Evolutionary conservation across 2,113 vertebrate genomes (phyloP), one percentile per base, ranked within the genome.

Genomic region (Lontra canadensis): DNA sequence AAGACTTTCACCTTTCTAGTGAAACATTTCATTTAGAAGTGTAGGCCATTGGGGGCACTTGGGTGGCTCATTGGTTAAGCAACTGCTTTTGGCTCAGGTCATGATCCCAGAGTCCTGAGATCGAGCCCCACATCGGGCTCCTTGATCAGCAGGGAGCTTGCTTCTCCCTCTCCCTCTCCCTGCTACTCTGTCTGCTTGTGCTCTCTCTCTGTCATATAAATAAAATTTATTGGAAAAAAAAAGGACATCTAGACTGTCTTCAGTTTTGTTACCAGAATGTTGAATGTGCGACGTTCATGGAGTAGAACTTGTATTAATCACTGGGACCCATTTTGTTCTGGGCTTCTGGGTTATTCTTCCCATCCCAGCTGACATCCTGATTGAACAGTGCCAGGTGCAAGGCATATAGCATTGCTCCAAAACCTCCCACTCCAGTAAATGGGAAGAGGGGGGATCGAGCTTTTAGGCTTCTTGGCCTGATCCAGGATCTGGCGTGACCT

Each of bases 331-430:
- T 7, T 97, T 99, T 99, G 97, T 99, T 99, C 99, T 99, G 99
- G 67, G 99, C 99, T 96, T 99, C 99, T 5, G 99, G 99, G 97
- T 99, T 99, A 97, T 99, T 99, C 88, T 98, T 99, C 98, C 86
- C 99, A 98, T 99, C 99, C 99, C 99, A 99, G 97, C 99, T 49
- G 79, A 57, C n/a, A 26, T 81, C 52, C 15, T n/a, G 79, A 49
- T 39, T 26, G 79, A 36, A 39, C 79, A 57, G 52, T 8, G 52
- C 52, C 79, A 57, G n/a, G n/a, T 7, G 1, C 21, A 4, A 7
- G 34, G 8, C 34, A 4, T 26, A 81, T 21, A 4, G 73, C 7
- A 0, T 15, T 17, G 14, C 42, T 17, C 26, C 7, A 31, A 14
- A 44, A 17, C 42, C 10, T 81, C 79, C 52, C 1, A 3, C 21